Evolutionary conservation across 2,888 invertebrate species (phyloP).

Genomic region (Drosophila buzzatii): DNA sequence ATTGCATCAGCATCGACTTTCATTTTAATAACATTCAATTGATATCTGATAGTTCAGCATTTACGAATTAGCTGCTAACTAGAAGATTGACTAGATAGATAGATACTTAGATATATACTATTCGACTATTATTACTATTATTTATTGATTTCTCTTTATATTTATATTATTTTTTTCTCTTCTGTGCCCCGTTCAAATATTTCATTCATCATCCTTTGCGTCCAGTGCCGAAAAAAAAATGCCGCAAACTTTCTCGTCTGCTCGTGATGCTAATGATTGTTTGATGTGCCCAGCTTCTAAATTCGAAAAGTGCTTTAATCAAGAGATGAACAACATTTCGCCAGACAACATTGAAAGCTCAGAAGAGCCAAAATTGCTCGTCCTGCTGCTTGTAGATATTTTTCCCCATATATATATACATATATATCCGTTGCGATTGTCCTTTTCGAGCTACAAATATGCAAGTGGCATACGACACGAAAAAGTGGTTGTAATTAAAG

Average conservation of each 20-base stretch:
- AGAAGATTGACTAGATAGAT: not conserved
- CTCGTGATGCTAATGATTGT: conserved; percentile 73
- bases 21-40: no score
- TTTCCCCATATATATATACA: conserved; percentile 1
- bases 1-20: no score
- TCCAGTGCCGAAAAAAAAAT: conserved; percentile 17
- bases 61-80: not conserved
- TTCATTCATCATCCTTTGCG: conserved; percentile 6
- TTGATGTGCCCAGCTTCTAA: conserved; percentile 62
- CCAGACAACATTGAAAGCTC: conserved; percentile 37
- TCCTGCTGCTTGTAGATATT: conserved; percentile 23
- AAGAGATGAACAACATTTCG: conserved; percentile 11
- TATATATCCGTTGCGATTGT: conserved; percentile 13
- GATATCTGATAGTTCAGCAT: no score
- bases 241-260: conserved; percentile 49
- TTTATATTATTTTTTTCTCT: conserved; percentile 13
- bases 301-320: conserved; percentile 16
- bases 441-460: conserved; percentile 16
- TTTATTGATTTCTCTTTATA: no score
- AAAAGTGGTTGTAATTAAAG: conserved; percentile 76
- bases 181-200: not conserved
- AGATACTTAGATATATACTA: no score
- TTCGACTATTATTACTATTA: not conserved
- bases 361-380: conserved; percentile 33
- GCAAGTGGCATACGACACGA: conserved; percentile 49